phyloP scores from a whole-genome alignment of 2,113 vertebrate genomes.

The Thinocorus orbignyianus region DNA sequence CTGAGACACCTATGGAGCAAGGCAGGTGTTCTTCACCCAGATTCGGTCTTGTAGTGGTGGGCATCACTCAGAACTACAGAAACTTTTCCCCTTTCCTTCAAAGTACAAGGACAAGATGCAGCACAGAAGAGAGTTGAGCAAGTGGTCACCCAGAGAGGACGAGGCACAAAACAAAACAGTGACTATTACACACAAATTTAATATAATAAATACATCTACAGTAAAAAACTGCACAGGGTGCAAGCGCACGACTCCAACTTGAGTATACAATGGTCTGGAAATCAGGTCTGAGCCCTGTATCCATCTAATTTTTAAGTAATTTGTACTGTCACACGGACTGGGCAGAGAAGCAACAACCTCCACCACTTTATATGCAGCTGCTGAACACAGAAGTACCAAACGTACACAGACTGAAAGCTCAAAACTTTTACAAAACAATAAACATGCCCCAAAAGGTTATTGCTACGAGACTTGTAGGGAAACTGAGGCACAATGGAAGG shows the following conservation, averaged over 20 bases:
- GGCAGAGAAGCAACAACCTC: not conserved
- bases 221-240: not conserved
- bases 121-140: not conserved
- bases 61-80: not conserved
- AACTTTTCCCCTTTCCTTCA: not conserved
- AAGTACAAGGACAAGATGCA: rapidly evolving
- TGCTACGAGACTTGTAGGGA: rapidly evolving
- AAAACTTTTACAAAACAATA: not conserved
- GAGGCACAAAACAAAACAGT: rapidly evolving
- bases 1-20: not conserved
- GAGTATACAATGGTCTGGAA: rapidly evolving
- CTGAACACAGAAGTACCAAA: rapidly evolving
- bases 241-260: not conserved
- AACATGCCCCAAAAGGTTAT: not conserved
- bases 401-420: rapidly evolving
- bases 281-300: too few species aligned
- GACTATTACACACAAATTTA: rapidly evolving
- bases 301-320: not conserved
- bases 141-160: not conserved
- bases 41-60: rapidly evolving
- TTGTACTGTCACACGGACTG: rapidly evolving
- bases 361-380: rapidly evolving
- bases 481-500: not conserved
- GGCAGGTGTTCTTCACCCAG: too few species aligned
- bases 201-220: not conserved